Evolutionary conservation across 2,797 vertebrate genomes (phyloP), one percentile per base, ranked within the genome.

Genomic region (Champsocephalus esox): DNA sequence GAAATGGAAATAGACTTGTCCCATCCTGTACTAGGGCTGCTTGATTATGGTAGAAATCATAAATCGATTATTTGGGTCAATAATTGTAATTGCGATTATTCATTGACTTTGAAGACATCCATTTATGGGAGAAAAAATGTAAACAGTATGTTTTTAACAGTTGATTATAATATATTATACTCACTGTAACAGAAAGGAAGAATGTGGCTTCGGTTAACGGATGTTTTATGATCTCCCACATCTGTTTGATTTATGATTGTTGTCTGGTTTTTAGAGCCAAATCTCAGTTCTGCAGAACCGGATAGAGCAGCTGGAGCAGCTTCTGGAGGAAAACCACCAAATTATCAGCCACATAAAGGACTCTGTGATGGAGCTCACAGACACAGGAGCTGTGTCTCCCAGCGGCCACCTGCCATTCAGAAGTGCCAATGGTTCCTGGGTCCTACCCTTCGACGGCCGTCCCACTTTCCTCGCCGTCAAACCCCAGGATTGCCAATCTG

Each of bases 341-440:
- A 99, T 99, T 92, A 99, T 99, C 94, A 98, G 97, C 92, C 98
- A 99, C 95, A 99, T 99, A 94, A 99, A 99, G 91, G 97, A 99
- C 94, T 99, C 98, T 0, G 98, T 99, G 85, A 96, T 99, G 92
- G 98, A 99, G 95, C 96, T 99, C 90, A 99, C 97, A 0, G 98
- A 98, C 87, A 96, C 97, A 0, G 96, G 96, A 89, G 88, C 96
- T 83, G 0, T 94, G 85, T 93, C 95, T 80, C 66, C 92, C 89
- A 92, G 94, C 67, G 93, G 91, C 79, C 95, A 95, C 19, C 91
- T 95, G 82, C 94, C 97, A 0, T 96, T 95, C 82, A 96, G 94
- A 82, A 92, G 90, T 5, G 91, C 93, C 82, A 99, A 99, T 0
- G 95, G 96, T 77, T 98, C 97, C 86, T 99, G 98, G 98, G 92